Percentiles rank a stretch among this genome's conserved stretches.
Conservation (phyloP, 2,113 vertebrate species). For the Oryzias curvinotus region DNA sequence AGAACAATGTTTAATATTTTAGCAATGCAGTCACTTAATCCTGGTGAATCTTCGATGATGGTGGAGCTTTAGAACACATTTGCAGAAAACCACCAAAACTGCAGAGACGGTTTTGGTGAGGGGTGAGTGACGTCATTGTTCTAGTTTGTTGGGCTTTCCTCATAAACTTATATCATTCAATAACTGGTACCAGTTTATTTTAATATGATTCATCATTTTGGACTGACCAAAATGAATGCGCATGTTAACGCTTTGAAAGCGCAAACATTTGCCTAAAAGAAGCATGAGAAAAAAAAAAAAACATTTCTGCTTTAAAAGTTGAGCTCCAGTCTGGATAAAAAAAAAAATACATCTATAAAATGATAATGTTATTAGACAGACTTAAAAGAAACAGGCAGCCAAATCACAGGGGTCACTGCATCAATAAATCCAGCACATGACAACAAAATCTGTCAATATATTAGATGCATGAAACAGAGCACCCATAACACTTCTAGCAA, state of each 20-base stretch:
- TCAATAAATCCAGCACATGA: constrained; percentile 27
- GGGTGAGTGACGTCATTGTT: constrained; percentile 23
- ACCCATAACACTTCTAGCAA: constrained; percentile 28
- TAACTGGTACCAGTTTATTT: constrained; percentile 22
- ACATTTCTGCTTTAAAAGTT: constrained; percentile 8
- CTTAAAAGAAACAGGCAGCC: constrained; percentile 32
- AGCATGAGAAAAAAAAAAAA: constrained; percentile 27
- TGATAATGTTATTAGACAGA: background rate
- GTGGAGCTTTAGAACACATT: constrained; percentile 32
- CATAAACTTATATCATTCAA: constrained; percentile 17
- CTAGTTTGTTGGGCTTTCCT: constrained; percentile 20
- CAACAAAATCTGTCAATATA: constrained; percentile 13
- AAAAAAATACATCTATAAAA: constrained; percentile 23
- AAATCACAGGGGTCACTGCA: constrained; percentile 39
- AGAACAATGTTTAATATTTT: constrained; percentile 51
- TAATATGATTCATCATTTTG: too few relatives aligned
- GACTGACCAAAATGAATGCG: background rate
- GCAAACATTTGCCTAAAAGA: constrained; percentile 31
- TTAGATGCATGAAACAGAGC: constrained; percentile 27
- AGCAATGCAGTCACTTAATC: constrained; percentile 24
- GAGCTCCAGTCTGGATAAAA: constrained; percentile 21
- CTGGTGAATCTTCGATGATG: constrained; percentile 23
- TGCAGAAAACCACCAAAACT: constrained; percentile 10
- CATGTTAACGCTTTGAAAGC: constrained; percentile 14
- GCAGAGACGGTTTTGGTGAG: background rate